Percentiles rank a stretch among this genome's conserved stretches.
Conservation (phyloP, 2,113 vertebrate genomes). For the Plotosus lineatus region DNA sequence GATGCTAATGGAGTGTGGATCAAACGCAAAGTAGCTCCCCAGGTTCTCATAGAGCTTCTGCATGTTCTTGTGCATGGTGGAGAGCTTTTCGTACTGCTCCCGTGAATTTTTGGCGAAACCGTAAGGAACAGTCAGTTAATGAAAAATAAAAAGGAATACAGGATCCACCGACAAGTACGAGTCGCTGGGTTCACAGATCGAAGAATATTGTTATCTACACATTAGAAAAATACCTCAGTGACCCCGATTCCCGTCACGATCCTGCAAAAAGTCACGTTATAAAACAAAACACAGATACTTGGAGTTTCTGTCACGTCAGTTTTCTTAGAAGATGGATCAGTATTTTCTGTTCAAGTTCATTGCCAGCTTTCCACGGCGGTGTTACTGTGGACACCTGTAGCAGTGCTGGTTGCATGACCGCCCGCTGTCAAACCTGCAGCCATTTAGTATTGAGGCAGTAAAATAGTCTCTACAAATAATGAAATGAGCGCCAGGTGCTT, state of each 20-base stretch:
- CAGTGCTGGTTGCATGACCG: too few relatives aligned
- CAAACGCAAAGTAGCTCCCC: constrained; percentile 90
- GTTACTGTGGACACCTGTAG: too few relatives aligned
- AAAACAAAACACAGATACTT: constrained; percentile 17
- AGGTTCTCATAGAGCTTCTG: constrained; percentile 88
- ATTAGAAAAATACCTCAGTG: constrained; percentile 18
- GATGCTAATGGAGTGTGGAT: constrained; percentile 82
- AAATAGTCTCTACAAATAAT: too few relatives aligned
- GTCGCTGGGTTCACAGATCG: background rate
- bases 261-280: background rate
- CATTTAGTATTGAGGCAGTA: too few relatives aligned
- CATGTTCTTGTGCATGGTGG: constrained; percentile 96
- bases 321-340: too few relatives aligned
- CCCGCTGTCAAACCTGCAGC: too few relatives aligned
- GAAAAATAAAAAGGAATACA: constrained; percentile 50
- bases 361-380: too few relatives aligned
- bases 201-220: background rate
- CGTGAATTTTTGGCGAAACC: constrained; percentile 86
- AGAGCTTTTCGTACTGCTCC: constrained; percentile 92
- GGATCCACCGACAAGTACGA: background rate
- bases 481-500: too few relatives aligned
- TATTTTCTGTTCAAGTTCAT: too few relatives aligned
- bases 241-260: background rate
- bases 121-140: constrained; percentile 82
- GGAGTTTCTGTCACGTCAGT: constrained; percentile 43